Conservation (phyloP, 2,113 vertebrate genomes). For the Cephalopterus ornatus region DNA sequence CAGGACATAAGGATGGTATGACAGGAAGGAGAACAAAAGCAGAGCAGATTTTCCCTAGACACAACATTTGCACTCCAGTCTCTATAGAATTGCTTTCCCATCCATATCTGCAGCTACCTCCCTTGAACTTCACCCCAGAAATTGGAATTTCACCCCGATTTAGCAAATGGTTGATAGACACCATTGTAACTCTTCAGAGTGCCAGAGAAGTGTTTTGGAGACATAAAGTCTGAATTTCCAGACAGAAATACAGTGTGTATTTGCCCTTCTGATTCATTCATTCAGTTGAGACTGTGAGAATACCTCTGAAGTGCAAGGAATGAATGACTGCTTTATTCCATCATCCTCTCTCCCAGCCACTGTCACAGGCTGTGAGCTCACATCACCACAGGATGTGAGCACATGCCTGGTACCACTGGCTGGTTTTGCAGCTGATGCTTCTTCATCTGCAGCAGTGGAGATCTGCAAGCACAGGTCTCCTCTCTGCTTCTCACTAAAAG, state of each 20-base stretch:
- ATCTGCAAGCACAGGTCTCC: neutral
- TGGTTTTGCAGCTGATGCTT: neutral
- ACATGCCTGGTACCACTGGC: rapidly evolving
- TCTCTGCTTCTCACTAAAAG: too few species aligned
- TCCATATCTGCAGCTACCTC: neutral
- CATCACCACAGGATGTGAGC: rapidly evolving
- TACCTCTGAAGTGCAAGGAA: neutral
- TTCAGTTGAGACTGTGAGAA: neutral
- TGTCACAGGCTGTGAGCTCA: neutral
- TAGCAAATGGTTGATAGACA: neutral
- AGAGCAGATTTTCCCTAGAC: neutral
- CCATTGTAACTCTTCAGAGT: neutral
- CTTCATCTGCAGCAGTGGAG: neutral
- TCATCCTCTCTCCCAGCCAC: neutral
- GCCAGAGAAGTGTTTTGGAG: neutral
- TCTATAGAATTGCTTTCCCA: neutral
- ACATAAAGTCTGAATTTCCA: neutral
- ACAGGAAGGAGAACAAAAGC: neutral
- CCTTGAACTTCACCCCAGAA: neutral
- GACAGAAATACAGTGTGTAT: neutral
- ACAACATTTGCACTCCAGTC: neutral
- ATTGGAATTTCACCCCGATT: neutral
- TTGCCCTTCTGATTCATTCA: neutral
- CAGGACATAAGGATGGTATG: neutral
- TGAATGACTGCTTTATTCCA: neutral